A percentile compares a stretch with the other conserved stretches of the same genome.
These are phyloP conservation scores for Drosophila gaucha DNA, from an alignment of 2,888 invertebrate genomes.

Conservation along the genomic window DNA sequence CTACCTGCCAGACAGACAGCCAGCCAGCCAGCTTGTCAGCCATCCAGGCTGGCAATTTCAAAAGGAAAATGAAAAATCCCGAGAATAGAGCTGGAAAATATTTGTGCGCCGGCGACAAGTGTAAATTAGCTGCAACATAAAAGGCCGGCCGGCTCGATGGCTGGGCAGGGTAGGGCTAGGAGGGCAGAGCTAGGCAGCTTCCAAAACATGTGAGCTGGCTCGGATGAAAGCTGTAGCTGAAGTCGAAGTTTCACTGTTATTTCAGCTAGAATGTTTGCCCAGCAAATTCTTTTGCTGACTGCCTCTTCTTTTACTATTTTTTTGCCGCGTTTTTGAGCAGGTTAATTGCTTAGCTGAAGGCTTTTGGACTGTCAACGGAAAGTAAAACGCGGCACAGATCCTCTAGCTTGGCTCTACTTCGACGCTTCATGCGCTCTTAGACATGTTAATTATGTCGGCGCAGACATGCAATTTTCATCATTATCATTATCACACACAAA, in stretches of 20 bases:
- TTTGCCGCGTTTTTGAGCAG: conserved; percentile 59
- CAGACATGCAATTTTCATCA: conserved; percentile 62
- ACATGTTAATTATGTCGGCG: conserved; percentile 65
- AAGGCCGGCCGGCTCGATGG: conserved; percentile 39
- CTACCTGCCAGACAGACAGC: conserved; percentile 46
- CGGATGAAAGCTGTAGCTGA: conserved; percentile 27
- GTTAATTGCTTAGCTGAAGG: conserved; percentile 51
- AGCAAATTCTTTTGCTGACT: conserved; percentile 17
- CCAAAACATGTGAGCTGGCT: conserved; percentile 11
- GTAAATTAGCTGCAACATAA: conserved; percentile 65
- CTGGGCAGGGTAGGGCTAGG: background rate
- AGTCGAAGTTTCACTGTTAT: conserved; percentile 59
- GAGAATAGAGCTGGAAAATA: conserved; percentile 46
- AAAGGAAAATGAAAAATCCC: conserved; percentile 54
- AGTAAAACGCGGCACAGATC: conserved; percentile 67
- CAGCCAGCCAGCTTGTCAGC: conserved; percentile 26
- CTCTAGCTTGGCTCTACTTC: conserved; percentile 5
- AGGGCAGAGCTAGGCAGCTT: background rate
- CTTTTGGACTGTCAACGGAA: conserved; percentile 52
- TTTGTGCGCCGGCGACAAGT: conserved; percentile 55
- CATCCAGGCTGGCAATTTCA: conserved; percentile 36
- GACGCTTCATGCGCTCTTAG: conserved; percentile 60
- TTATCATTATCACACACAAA: conserved; percentile 50
- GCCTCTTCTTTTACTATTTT: conserved; percentile 5
- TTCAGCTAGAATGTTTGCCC: conserved; percentile 39